These are phyloP conservation scores for Lasius platythorax DNA, from an alignment of 2,888 invertebrate species.

Conservation along the genomic window DNA sequence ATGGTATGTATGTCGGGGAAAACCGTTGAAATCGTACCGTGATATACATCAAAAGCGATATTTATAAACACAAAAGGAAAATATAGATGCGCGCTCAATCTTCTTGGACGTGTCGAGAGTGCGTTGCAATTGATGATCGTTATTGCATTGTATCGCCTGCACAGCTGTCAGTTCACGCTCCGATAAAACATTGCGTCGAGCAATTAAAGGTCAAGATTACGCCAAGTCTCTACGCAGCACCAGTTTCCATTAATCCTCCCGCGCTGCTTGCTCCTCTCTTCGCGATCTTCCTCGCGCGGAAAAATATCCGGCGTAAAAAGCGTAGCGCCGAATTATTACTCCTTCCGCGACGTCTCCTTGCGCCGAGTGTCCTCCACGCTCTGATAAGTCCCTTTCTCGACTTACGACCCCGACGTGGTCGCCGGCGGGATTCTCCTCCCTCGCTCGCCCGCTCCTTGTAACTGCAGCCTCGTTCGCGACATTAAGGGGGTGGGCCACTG, in stretches of 20 bases:
- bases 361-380: constrained; percentile 69
- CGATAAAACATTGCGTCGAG: not conserved
- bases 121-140: constrained; percentile 1
- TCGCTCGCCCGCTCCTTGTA: constrained; percentile 6
- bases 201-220: constrained; percentile 33
- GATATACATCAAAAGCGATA: constrained; percentile 10
- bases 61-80: not conserved
- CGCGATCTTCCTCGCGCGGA: constrained; percentile 31
- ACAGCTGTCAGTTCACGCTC: not conserved
- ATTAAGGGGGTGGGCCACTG: constrained; percentile 60
- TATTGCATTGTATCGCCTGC: not conserved
- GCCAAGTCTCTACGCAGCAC: not conserved
- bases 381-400: constrained; percentile 69
- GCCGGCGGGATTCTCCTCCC: constrained; percentile 32
- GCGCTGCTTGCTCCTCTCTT: not conserved
- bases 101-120: not conserved
- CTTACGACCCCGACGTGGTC: constrained; percentile 30
- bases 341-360: constrained; percentile 57
- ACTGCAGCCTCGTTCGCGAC: constrained; percentile 64
- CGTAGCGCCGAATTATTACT: constrained; percentile 57
- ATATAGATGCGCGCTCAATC: not conserved
- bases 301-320: constrained; percentile 39
- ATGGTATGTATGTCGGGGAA: constrained; percentile 17
- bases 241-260: not conserved
- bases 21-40: constrained; percentile 22